Percentiles rank a stretch among this genome's conserved stretches.
phyloP scores from a whole-genome alignment of 2,113 vertebrate species.

The Tachysurus fulvidraco region DNA sequence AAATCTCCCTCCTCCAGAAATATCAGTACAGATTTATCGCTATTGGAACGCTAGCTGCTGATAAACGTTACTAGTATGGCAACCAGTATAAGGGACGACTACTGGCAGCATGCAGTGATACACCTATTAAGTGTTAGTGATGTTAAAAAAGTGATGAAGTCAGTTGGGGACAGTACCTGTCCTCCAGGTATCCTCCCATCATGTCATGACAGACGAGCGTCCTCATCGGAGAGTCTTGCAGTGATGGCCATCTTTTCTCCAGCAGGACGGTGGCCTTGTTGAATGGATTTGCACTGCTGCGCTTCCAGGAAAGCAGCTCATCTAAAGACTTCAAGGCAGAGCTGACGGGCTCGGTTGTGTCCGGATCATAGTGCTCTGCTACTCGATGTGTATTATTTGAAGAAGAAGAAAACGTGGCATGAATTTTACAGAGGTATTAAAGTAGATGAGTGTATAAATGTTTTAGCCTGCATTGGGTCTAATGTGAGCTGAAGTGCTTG shows the following conservation, averaged over 20 bases:
- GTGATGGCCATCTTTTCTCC: slow-evolving; percentile 73
- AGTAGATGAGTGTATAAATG: background rate
- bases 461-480: background rate
- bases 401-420: background rate
- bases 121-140: background rate
- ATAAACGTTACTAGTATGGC: too few species aligned
- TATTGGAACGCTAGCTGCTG: too few species aligned
- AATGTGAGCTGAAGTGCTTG: background rate
- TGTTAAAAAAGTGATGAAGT: background rate
- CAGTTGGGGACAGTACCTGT: slow-evolving; percentile 75
- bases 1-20: too few species aligned
- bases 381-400: background rate
- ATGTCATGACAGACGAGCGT: slow-evolving; percentile 95
- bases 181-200: slow-evolving; percentile 91
- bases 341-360: slow-evolving; percentile 84
- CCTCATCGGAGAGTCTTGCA: slow-evolving; percentile 67
- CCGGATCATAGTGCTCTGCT: slow-evolving; percentile 82
- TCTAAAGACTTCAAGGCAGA: slow-evolving; percentile 81
- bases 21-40: too few species aligned
- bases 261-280: slow-evolving; percentile 74
- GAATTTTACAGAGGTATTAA: background rate
- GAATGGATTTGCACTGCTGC: slow-evolving; percentile 74
- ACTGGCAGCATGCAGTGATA: too few species aligned
- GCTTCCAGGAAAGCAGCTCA: slow-evolving; percentile 83
- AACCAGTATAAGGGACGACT: too few species aligned